Evolutionary conservation across 1,140 invertebrate genomes (phyloP).

Genomic region (Psilanteris sp.): DNA sequence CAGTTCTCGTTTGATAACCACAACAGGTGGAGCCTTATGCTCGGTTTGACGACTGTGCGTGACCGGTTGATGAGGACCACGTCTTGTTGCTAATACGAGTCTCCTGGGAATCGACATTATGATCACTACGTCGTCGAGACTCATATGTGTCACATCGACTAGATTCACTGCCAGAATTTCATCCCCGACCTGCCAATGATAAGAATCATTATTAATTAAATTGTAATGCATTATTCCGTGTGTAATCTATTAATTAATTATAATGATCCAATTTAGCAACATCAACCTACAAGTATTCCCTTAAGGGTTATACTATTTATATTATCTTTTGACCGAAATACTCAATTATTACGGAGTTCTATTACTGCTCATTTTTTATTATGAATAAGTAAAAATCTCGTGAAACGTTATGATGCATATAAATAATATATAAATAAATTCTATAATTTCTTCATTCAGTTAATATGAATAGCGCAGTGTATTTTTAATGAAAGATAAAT

Average conservation of each 20-base stretch:
- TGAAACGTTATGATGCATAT: too few species aligned
- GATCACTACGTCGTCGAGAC: slow-evolving; percentile 98
- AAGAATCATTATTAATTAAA: slow-evolving; percentile 44
- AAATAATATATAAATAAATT: too few species aligned
- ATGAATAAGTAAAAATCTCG: too few species aligned
- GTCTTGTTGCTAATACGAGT: slow-evolving; percentile 94
- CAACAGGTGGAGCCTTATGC: slow-evolving; percentile 93
- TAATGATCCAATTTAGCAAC: slow-evolving; percentile 7
- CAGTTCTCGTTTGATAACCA: slow-evolving; percentile 94
- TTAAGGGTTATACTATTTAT: background rate
- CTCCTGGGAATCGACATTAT: slow-evolving; percentile 99
- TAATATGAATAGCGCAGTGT: too few species aligned
- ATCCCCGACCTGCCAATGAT: slow-evolving; percentile 90
- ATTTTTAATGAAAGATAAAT: too few species aligned
- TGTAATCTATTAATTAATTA: slow-evolving; percentile 46
- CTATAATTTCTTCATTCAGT: too few species aligned
- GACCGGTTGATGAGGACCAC: slow-evolving; percentile 82
- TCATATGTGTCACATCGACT: slow-evolving; percentile 98
- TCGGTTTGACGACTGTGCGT: slow-evolving; percentile 82
- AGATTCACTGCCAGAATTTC: slow-evolving; percentile 98
- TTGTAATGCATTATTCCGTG: slow-evolving; percentile 15
- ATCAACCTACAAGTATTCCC: background rate
- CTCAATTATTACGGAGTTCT: too few species aligned
- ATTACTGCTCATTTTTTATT: too few species aligned
- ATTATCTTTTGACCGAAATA: too few species aligned